Conservation (phyloP, 2,113 vertebrate species). For the Probosciger aterrimus region DNA sequence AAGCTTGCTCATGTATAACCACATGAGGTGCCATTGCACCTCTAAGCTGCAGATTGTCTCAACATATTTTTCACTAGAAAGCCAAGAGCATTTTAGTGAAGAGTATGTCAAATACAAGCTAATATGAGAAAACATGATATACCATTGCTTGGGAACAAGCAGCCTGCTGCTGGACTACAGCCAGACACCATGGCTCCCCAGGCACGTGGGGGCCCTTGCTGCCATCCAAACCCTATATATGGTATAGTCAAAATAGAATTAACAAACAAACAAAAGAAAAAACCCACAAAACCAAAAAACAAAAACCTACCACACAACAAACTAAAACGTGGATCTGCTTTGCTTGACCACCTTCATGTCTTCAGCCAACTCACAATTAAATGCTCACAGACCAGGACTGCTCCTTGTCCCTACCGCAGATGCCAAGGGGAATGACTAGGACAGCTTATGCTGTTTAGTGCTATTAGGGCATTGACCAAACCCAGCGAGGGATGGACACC, state of each 20-base stretch:
- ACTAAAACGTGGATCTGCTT: neutral
- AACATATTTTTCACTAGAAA: neutral
- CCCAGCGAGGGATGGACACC: fast-evolving
- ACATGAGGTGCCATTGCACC: neutral
- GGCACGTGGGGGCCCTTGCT: fast-evolving
- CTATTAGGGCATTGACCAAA: too few species aligned
- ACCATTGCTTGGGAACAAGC: neutral
- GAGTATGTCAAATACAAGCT: fast-evolving
- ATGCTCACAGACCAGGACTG: too few species aligned
- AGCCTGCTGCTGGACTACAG: neutral
- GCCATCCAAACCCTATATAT: neutral
- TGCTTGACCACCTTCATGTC: neutral
- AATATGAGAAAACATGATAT: fast-evolving
- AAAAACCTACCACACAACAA: neutral
- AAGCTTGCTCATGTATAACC: neutral
- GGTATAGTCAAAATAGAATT: neutral
- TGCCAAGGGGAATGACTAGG: fast-evolving
- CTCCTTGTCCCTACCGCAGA: too few species aligned
- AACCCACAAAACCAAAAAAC: neutral
- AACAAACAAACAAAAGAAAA: neutral
- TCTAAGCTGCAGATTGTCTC: neutral
- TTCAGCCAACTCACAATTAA: neutral
- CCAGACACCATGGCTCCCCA: fast-evolving
- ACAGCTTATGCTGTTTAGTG: fast-evolving
- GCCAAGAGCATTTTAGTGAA: neutral